Conservation (phyloP, 2,113 vertebrate species). For the Sigmodon hispidus region DNA sequence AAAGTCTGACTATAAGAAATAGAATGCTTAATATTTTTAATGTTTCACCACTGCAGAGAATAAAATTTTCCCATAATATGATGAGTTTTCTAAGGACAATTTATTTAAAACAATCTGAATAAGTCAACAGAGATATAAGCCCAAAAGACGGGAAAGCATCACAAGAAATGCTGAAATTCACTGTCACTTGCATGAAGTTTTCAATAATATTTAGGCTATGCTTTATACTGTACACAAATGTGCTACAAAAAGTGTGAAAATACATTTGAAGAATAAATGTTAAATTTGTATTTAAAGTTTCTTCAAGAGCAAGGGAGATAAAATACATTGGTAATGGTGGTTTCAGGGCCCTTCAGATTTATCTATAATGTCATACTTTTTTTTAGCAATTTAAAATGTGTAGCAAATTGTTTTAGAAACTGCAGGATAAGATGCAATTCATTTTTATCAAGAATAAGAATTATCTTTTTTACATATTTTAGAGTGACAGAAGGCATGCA, state of each 20-base stretch:
- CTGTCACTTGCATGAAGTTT: background rate
- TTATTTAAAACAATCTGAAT: background rate
- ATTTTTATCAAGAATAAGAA: background rate
- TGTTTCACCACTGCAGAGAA: background rate
- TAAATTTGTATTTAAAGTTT: background rate
- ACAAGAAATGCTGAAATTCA: constrained; percentile 12
- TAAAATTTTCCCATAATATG: background rate
- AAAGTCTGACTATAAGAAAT: background rate
- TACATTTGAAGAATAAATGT: background rate
- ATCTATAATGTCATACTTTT: background rate
- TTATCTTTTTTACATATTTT: background rate
- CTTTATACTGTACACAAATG: background rate
- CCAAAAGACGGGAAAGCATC: background rate
- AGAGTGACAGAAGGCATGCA: background rate
- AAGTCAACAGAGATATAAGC: background rate
- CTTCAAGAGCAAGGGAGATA: background rate
- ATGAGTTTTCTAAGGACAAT: background rate
- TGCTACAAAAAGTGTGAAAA: background rate
- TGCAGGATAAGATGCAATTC: background rate
- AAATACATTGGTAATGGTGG: background rate
- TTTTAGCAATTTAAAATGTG: background rate
- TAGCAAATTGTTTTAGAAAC: background rate
- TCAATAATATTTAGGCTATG: constrained; percentile 31
- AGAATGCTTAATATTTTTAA: background rate
- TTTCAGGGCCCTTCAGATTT: background rate